Conservation (phyloP, 2,888 invertebrate species). For the Scelioninae gen. 1 region DNA sequence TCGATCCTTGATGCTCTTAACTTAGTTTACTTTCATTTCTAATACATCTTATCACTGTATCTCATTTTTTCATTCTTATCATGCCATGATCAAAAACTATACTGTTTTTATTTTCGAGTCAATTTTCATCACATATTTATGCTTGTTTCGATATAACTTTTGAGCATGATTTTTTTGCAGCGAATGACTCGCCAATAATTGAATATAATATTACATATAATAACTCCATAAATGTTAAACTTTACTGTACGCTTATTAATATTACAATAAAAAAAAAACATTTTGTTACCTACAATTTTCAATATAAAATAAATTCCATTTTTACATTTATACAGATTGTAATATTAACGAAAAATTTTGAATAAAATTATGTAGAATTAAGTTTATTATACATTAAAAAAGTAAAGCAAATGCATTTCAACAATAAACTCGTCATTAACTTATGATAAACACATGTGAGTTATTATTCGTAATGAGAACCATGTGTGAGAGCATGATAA, state of each 20-base stretch:
- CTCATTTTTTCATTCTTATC: slow-evolving; percentile 26
- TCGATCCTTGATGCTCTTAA: slow-evolving; percentile 64
- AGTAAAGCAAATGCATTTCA: too few species aligned
- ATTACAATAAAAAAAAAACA: too few species aligned
- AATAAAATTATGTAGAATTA: too few species aligned
- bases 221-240: slow-evolving; percentile 31
- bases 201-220: slow-evolving; percentile 44
- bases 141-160: slow-evolving; percentile 67
- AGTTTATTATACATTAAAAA: too few species aligned
- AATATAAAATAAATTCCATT: too few species aligned
- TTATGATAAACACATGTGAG: slow-evolving; percentile 17
- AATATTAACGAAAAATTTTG: too few species aligned
- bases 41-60: slow-evolving; percentile 33
- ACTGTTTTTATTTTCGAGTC: slow-evolving; percentile 41
- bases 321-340: too few species aligned
- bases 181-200: slow-evolving; percentile 64
- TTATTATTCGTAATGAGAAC: slow-evolving; percentile 71
- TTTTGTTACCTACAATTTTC: too few species aligned
- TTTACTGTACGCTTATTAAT: too few species aligned
- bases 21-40: slow-evolving; percentile 45
- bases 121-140: slow-evolving; percentile 52
- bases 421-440: too few species aligned
- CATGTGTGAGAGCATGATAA: slow-evolving; percentile 79
- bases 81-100: slow-evolving; percentile 25
- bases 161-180: slow-evolving; percentile 72